Percentiles rank a stretch among this genome's conserved stretches.
phyloP scores from a whole-genome alignment of 2,113 vertebrate genomes.

The Barbus barbus region DNA sequence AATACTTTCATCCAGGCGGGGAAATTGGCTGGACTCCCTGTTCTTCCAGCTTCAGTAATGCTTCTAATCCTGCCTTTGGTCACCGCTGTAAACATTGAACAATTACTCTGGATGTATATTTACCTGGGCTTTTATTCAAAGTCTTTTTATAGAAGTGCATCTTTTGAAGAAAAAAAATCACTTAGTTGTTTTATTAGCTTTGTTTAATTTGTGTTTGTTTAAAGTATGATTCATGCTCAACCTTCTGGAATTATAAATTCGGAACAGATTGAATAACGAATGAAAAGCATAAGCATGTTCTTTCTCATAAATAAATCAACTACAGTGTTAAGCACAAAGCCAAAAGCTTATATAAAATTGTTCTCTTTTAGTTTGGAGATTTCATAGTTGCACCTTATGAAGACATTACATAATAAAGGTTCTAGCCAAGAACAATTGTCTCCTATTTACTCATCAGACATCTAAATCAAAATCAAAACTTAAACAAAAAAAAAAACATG shows the following conservation, averaged over 20 bases:
- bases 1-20: neutral
- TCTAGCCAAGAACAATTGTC: neutral
- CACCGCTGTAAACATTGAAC: neutral
- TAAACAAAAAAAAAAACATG: neutral
- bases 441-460: neutral
- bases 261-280: neutral
- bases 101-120: conserved; percentile 6
- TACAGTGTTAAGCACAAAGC: neutral
- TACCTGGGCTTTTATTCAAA: neutral
- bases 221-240: conserved; percentile 4
- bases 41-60: neutral
- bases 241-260: neutral
- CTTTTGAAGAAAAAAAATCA: neutral
- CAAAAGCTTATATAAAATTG: neutral
- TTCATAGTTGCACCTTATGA: neutral
- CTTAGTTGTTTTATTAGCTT: neutral
- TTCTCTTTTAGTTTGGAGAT: neutral
- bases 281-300: neutral
- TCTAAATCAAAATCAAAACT: neutral
- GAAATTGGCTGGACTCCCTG: neutral
- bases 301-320: neutral
- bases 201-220: neutral
- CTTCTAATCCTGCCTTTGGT: neutral
- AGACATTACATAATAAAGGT: neutral
- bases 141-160: neutral